A percentile compares a stretch with the other conserved stretches of the same genome.
phyloP scores from a whole-genome alignment of 2,888 invertebrate species.

The Mamestra brassicae region DNA sequence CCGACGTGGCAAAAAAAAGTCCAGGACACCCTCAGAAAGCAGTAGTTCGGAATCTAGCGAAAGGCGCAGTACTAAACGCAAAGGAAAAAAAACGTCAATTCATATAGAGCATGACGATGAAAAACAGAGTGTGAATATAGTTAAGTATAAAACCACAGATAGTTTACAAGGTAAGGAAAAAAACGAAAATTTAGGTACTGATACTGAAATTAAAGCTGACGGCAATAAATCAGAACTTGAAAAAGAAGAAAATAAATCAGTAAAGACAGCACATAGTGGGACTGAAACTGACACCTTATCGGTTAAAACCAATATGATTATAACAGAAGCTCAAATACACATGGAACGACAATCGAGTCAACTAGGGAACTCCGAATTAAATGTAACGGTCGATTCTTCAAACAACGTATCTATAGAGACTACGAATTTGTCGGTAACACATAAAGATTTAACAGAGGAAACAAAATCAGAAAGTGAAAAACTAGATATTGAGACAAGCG shows the following conservation, averaged over 20 bases:
- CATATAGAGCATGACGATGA: slow-evolving; percentile 85
- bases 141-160: slow-evolving; percentile 83
- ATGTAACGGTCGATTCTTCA: slow-evolving; percentile 84
- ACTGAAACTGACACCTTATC: slow-evolving; percentile 88
- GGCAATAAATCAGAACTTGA: slow-evolving; percentile 75
- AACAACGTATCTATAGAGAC: slow-evolving; percentile 88
- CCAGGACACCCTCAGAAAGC: slow-evolving; percentile 84
- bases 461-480: slow-evolving; percentile 67
- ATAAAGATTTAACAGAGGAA: slow-evolving; percentile 79
- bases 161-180: slow-evolving; percentile 69
- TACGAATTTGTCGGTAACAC: slow-evolving; percentile 81
- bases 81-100: slow-evolving; percentile 88
- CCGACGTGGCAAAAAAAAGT: slow-evolving; percentile 85
- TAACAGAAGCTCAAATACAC: slow-evolving; percentile 90
- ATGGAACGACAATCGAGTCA: slow-evolving; percentile 86
- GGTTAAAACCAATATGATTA: slow-evolving; percentile 87
- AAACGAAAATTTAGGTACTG: slow-evolving; percentile 64
- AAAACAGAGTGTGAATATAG: slow-evolving; percentile 87
- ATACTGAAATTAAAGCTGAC: slow-evolving; percentile 63
- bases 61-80: slow-evolving; percentile 83
- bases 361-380: slow-evolving; percentile 86
- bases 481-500: slow-evolving; percentile 48
- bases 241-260: slow-evolving; percentile 73
- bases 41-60: slow-evolving; percentile 87
- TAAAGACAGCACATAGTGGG: slow-evolving; percentile 82